Evolutionary conservation across 1,140 invertebrate species (phyloP).

Genomic region (Drosophila teissieri): DNA sequence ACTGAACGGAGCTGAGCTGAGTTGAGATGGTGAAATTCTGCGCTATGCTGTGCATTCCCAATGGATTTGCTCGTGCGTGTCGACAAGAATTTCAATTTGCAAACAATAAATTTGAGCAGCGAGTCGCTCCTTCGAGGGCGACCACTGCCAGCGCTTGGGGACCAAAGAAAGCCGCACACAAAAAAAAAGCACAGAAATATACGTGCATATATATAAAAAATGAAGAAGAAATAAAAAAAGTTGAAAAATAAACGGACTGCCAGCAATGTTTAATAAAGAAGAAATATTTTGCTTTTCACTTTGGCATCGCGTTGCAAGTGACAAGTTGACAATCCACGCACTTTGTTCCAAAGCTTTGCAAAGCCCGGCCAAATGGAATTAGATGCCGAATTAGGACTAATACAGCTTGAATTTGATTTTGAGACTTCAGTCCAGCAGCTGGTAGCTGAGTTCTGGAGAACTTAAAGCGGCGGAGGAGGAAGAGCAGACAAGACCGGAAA

Average conservation of each 20-base stretch:
- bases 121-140: constrained; percentile 55
- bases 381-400: constrained; percentile 53
- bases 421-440: constrained; percentile 8
- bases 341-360: constrained; percentile 40
- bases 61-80: constrained; percentile 79
- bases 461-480: constrained; percentile 35
- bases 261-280: constrained; percentile 75
- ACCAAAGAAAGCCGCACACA: constrained; percentile 3
- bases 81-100: constrained; percentile 82
- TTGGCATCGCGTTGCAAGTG: constrained; percentile 68
- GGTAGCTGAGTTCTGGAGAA: constrained; percentile 3
- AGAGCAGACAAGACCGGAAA: constrained; percentile 49
- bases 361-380: constrained; percentile 48
- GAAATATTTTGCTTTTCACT: constrained; percentile 73
- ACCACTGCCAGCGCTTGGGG: constrained; percentile 18
- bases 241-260: constrained; percentile 41
- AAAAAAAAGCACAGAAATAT: constrained; percentile 14
- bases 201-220: not conserved
- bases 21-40: constrained; percentile 19
- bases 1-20: constrained; percentile 1
- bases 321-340: constrained; percentile 65
- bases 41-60: constrained; percentile 65
- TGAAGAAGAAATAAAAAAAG: constrained; percentile 1
- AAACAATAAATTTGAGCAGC: constrained; percentile 79
- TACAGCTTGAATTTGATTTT: constrained; percentile 63